phyloP scores from a whole-genome alignment of 2,888 invertebrate species.

The Glyphotaelius pellucidus region DNA sequence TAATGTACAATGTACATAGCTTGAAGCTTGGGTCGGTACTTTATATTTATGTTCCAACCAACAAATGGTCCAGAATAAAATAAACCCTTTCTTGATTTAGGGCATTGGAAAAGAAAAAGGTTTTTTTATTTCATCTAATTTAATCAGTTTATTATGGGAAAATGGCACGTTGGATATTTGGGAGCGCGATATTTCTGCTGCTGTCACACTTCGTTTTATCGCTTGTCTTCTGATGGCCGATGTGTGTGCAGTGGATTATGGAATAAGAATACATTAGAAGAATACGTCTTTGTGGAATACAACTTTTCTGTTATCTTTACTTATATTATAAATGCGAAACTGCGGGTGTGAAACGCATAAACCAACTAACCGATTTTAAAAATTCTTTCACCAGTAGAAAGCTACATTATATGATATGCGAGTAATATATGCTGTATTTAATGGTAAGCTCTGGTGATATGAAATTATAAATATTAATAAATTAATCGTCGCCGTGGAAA shows the following conservation, averaged over 20 bases:
- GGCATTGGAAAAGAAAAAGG: background rate
- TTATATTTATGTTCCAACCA: background rate
- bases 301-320: too few relatives aligned
- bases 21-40: background rate
- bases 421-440: too few relatives aligned
- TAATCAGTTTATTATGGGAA: background rate
- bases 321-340: too few relatives aligned
- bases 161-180: background rate
- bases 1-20: background rate
- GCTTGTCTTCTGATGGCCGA: background rate
- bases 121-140: background rate
- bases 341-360: too few relatives aligned
- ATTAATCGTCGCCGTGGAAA: too few relatives aligned
- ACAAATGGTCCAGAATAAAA: background rate
- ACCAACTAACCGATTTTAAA: too few relatives aligned
- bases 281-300: too few relatives aligned
- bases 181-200: background rate
- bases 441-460: too few relatives aligned
- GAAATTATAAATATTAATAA: too few relatives aligned
- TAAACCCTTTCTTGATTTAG: background rate
- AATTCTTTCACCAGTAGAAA: too few relatives aligned
- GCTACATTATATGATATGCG: too few relatives aligned
- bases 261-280: background rate
- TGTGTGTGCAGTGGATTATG: background rate
- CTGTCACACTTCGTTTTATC: background rate